Evolutionary conservation across 2,113 vertebrate genomes (phyloP), one percentile per base, ranked within the genome.

Genomic region (Cavia porcellus): DNA sequence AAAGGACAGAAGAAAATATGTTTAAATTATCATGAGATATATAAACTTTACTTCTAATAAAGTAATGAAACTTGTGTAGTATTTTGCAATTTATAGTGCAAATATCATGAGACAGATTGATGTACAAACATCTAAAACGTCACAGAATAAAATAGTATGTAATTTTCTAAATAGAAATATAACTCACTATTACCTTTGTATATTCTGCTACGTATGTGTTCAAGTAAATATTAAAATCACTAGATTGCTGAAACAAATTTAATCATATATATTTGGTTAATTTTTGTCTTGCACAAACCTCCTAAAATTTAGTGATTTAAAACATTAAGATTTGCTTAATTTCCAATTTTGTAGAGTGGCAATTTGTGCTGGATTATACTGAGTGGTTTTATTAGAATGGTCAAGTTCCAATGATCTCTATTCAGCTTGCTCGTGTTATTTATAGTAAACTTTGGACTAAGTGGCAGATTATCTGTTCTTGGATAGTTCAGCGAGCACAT

Each of bases 41-140:
- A 28, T 47, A 35, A 77, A 12, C 74, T 75, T 89, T 89, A 94
- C 89, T 93, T 95, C 7, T 15, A 82, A 55, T 95, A 89, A 91
- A 91, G 81, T 64, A 57, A 61, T 89, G 50, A 52, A n/a, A 45
- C 13, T 64, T 59, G 15, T 15, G 5, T 62, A 66, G 32, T 59
- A 24, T 57, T 91, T 61, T 86, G 2, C 1, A 12, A 25, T 20
- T 47, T 84, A 38, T 32, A 95, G 92, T 70, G 32, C 42, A 86
- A 79, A 64, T 64, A 66, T 75, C 38, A 64, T n/a, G 79, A 59
- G 19, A 80, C 47, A 11, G 55, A 50, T 90, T 66, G 24, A 55
- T 80, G 4, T 57, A n/a, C 8, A 72, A 84, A 4, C 7, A 90
- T 87, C 55, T 88, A 38, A 13, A 93, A 90, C 55, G 79, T 90